These are phyloP conservation scores for Pseudochromis fuscus DNA, from an alignment of 2,797 vertebrate species.

Conservation along the genomic window DNA sequence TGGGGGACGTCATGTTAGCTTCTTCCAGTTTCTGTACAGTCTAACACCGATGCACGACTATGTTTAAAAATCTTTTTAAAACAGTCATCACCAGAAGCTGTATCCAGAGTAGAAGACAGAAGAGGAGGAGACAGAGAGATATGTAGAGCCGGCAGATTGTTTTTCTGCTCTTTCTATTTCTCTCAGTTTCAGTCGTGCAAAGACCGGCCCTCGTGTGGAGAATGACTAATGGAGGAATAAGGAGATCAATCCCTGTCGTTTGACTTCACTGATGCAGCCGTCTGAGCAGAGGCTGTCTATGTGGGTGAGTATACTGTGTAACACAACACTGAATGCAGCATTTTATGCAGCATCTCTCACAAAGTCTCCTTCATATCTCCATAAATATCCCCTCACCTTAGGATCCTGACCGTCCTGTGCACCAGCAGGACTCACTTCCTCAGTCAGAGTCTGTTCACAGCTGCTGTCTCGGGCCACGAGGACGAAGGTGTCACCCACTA, in stretches of 20 bases:
- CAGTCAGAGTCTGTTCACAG: constrained; percentile 72
- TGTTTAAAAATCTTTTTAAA: too few species aligned
- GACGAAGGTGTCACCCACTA: constrained; percentile 91
- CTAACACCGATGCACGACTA: too few species aligned
- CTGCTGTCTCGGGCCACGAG: constrained; percentile 84
- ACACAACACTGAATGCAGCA: not conserved
- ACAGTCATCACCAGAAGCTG: constrained; percentile 28
- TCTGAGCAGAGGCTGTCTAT: constrained; percentile 30
- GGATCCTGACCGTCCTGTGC: constrained; percentile 61
- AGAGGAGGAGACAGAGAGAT: constrained; percentile 7
- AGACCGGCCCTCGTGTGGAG: constrained; percentile 27
- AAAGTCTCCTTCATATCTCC: too few species aligned
- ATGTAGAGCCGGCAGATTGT: constrained; percentile 13
- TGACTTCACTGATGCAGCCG: constrained; percentile 45
- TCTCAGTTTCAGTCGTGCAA: constrained; percentile 53
- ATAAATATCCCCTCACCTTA: constrained; percentile 67
- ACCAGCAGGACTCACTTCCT: constrained; percentile 60
- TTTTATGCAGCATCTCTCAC: not conserved
- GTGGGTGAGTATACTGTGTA: constrained; percentile 2
- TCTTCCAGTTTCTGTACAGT: too few species aligned
- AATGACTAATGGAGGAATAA: constrained; percentile 55
- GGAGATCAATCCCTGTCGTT: constrained; percentile 60
- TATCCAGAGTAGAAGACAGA: constrained; percentile 3
- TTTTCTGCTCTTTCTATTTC: constrained; percentile 26
- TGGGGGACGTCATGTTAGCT: too few species aligned